These are phyloP conservation scores for Pyrrhosoma nymphula DNA, from an alignment of 2,888 invertebrate species.

Conservation along the genomic window DNA sequence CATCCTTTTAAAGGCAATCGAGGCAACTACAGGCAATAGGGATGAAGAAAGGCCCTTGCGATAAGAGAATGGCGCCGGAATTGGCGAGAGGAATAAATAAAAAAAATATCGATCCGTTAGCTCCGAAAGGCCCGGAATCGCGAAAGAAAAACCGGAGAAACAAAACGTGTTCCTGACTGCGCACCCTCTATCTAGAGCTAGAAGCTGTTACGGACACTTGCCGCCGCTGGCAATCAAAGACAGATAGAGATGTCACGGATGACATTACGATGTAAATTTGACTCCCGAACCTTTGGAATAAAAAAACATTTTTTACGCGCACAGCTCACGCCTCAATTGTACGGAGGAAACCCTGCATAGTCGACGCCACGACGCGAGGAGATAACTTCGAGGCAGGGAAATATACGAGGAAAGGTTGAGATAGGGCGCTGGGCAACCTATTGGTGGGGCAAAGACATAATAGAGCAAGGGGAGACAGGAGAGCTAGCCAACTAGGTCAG, in stretches of 20 bases:
- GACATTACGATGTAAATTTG: not conserved
- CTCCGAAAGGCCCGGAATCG: not conserved
- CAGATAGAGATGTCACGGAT: not conserved
- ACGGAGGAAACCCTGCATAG: not conserved
- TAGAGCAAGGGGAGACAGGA: not conserved
- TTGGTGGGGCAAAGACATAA: not conserved
- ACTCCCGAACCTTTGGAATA: not conserved
- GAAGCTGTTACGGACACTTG: not conserved
- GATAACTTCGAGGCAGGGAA: conserved; percentile 26
- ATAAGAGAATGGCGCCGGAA: not conserved
- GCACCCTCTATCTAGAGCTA: not conserved
- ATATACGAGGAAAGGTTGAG: not conserved
- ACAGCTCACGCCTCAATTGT: not conserved
- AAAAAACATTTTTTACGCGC: not conserved
- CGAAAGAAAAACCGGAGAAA: not conserved
- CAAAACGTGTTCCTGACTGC: not conserved
- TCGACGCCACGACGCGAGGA: not conserved
- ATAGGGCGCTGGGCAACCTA: not conserved
- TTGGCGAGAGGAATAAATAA: not conserved
- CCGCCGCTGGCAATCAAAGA: not conserved
- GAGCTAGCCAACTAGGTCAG: conserved; percentile 55
- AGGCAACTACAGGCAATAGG: not conserved
- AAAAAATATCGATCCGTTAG: not conserved
- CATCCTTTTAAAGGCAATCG: not conserved
- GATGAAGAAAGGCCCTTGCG: not conserved